Base-by-base conservation (phyloP, 2,888 invertebrate genomes). In the Troides oblongomaculatus region DNA sequence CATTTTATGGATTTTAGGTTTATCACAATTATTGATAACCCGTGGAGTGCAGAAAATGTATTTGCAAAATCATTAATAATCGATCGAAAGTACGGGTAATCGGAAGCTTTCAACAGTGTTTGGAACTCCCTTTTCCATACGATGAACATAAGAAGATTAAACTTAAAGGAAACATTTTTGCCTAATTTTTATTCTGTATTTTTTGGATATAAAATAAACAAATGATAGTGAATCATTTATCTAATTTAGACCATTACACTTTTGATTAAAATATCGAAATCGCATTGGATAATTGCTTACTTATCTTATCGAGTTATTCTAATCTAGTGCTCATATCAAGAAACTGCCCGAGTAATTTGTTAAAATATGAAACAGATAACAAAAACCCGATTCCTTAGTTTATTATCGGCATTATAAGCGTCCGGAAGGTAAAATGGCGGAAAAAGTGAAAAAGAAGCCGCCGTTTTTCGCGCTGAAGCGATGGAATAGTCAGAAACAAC, bases 371-470 rank as follows among this genome's bases (percentile, higher is more conserved):
- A 30, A 10, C 23, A 25, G 65, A 65, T 69, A 50, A 58, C 62
- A 23, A 59, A 50, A 64, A 59, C n/a, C 30, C 39, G 43, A 43
- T 39, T 30, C 65, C 14, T 66, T 61, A 67, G 60, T 66, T 56
- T 39, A 17, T 67, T 14, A 43, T 63, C 50, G 12, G n/a, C 65
- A 23, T 21, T 66, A 43, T 23, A 62, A 60, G 64, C 57, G 58
- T 21, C n/a, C 46, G 62, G 69, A 68, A 70, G 36, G 23, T 53
- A 77, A 77, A 72, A 92, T 91, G 91, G 79, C 88, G 56, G 91
- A 92, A 46, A 91, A 89, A 74, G 74, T 83, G 62, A 91, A 89
- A 73, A 90, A 87, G 71, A 89, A 83, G 62, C 83, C 84, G 2
- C 78, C 84, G 10, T 85, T 90, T 72, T 88, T 91, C 72, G 86